Conservation (phyloP, 2,888 invertebrate genomes). For the Oxyteleia sp. region DNA sequence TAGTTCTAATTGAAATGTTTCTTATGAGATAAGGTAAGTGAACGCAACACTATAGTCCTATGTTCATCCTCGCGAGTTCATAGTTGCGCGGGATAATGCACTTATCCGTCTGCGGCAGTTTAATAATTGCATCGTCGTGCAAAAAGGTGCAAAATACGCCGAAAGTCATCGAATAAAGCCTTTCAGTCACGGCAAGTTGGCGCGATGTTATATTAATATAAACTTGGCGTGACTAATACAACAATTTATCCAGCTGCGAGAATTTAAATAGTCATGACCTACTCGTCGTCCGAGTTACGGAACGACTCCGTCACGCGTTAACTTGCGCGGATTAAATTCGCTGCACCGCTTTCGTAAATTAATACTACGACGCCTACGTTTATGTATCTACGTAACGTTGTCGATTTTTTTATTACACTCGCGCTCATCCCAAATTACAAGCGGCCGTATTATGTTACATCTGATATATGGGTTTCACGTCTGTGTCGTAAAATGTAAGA, state of each 20-base stretch:
- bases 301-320: conserved; percentile 85
- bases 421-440: conserved; percentile 61
- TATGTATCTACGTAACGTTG: conserved; percentile 59
- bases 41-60: neutral
- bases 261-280: conserved; percentile 86
- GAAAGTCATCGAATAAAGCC: conserved; percentile 50
- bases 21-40: too few species aligned
- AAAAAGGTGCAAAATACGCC: conserved; percentile 17
- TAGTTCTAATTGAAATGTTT: too few species aligned
- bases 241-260: conserved; percentile 84
- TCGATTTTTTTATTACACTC: conserved; percentile 53
- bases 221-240: conserved; percentile 86
- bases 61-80: conserved; percentile 1
- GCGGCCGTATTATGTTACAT: conserved; percentile 50
- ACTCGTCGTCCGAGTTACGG: conserved; percentile 81
- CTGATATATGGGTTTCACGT: conserved; percentile 49
- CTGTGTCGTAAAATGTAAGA: conserved; percentile 45
- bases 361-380: conserved; percentile 81
- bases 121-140: conserved; percentile 10
- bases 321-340: conserved; percentile 85
- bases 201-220: conserved; percentile 82
- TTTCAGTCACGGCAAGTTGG: conserved; percentile 59
- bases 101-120: neutral
- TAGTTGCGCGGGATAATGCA: conserved; percentile 4
- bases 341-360: conserved; percentile 83